These are phyloP conservation scores for Mimumesa dahlbomi DNA, from an alignment of 2,888 invertebrate species.

Conservation along the genomic window DNA sequence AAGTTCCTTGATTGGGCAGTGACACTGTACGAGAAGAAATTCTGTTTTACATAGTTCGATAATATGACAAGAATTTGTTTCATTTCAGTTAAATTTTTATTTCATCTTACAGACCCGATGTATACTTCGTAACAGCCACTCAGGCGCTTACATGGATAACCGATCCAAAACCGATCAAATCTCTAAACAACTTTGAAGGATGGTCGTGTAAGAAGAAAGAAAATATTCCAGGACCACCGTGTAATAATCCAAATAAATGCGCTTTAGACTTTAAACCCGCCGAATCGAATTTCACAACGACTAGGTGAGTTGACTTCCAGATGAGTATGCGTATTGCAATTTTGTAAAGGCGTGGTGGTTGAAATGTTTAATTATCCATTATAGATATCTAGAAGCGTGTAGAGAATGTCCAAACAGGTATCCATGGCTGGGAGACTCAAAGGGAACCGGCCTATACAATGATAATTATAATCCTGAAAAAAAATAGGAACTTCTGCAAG, in stretches of 20 bases:
- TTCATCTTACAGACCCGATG: slow-evolving; percentile 85
- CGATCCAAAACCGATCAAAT: slow-evolving; percentile 88
- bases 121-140: slow-evolving; percentile 92
- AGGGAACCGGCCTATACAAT: slow-evolving; percentile 89
- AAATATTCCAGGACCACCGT: slow-evolving; percentile 87
- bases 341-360: neutral
- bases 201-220: slow-evolving; percentile 90
- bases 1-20: slow-evolving; percentile 93
- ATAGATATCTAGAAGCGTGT: slow-evolving; percentile 92
- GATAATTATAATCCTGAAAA: slow-evolving; percentile 91
- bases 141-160: slow-evolving; percentile 96
- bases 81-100: neutral
- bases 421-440: slow-evolving; percentile 94
- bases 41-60: neutral
- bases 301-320: slow-evolving; percentile 80
- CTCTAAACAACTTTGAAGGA: slow-evolving; percentile 87
- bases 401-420: slow-evolving; percentile 91
- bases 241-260: slow-evolving; percentile 91
- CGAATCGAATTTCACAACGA: slow-evolving; percentile 89
- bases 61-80: too few species aligned
- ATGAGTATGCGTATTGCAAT: neutral
- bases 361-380: slow-evolving; percentile 21
- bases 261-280: slow-evolving; percentile 90
- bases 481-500: slow-evolving; percentile 58
- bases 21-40: slow-evolving; percentile 82